Conservation (phyloP, 2,113 vertebrate species). For the Chroicocephalus ridibundus region DNA sequence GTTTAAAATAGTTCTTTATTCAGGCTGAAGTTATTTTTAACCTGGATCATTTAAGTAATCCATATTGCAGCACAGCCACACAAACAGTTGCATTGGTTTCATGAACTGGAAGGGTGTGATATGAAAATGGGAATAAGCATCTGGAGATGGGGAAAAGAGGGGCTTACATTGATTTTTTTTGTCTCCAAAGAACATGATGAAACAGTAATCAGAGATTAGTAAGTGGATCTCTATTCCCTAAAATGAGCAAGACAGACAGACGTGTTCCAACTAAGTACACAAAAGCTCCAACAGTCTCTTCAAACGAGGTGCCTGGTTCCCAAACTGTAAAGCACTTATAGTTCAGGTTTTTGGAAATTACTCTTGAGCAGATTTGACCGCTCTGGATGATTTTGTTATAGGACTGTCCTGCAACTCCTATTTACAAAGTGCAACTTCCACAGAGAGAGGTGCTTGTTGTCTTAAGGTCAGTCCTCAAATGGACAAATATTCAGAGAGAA, state of each 20-base stretch:
- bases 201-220: neutral
- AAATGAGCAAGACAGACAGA: neutral
- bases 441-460: neutral
- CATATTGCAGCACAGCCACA: neutral
- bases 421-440: neutral
- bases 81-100: neutral
- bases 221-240: neutral
- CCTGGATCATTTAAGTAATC: neutral
- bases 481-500: neutral
- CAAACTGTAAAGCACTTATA: neutral
- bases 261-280: neutral
- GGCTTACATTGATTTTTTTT: neutral
- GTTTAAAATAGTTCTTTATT: neutral
- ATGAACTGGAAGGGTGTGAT: neutral
- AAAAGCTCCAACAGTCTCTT: neutral
- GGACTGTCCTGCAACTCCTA: neutral
- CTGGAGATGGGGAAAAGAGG: neutral
- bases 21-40: neutral
- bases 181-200: neutral
- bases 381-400: neutral
- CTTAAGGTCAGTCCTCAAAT: neutral
- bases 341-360: neutral
- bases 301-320: neutral
- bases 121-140: neutral
- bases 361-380: neutral